Evolutionary conservation across 2,113 vertebrate genomes (phyloP).

Genomic region (Phalacrocorax carbo): DNA sequence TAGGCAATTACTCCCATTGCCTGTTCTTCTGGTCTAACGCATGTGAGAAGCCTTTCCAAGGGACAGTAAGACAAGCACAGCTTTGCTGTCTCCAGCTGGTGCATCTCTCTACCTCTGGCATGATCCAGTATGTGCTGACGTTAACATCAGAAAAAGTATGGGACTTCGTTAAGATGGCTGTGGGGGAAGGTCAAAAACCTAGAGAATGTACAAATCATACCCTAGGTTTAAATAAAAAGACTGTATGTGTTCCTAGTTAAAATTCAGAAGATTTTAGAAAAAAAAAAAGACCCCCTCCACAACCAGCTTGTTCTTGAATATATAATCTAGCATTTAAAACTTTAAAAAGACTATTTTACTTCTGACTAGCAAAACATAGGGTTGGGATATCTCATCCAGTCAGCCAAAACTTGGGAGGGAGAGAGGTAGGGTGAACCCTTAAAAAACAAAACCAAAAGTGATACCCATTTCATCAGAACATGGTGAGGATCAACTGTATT

Average conservation of each 20-base stretch:
- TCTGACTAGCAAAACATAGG: background rate
- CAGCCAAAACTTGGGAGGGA: background rate
- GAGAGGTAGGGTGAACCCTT: rapidly evolving
- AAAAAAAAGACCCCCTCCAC: background rate
- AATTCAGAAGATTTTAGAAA: background rate
- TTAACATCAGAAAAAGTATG: background rate
- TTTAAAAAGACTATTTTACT: background rate
- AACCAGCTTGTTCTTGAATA: background rate
- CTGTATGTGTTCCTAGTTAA: background rate
- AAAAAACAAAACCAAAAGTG: background rate
- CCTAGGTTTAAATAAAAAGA: background rate
- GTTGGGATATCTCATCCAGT: background rate
- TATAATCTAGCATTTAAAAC: background rate
- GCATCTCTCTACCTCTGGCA: background rate
- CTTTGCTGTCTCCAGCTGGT: background rate
- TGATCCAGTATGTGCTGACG: rapidly evolving
- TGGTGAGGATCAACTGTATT: background rate
- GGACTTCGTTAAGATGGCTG: background rate
- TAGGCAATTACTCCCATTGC: background rate
- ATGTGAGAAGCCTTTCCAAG: background rate
- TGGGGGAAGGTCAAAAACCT: background rate
- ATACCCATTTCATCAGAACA: background rate
- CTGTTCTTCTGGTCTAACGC: background rate
- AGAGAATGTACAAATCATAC: background rate
- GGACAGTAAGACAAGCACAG: background rate